Percentiles rank a stretch among this genome's conserved stretches.
Conservation (phyloP, 2,113 vertebrate species). For the Myocastor coypus region DNA sequence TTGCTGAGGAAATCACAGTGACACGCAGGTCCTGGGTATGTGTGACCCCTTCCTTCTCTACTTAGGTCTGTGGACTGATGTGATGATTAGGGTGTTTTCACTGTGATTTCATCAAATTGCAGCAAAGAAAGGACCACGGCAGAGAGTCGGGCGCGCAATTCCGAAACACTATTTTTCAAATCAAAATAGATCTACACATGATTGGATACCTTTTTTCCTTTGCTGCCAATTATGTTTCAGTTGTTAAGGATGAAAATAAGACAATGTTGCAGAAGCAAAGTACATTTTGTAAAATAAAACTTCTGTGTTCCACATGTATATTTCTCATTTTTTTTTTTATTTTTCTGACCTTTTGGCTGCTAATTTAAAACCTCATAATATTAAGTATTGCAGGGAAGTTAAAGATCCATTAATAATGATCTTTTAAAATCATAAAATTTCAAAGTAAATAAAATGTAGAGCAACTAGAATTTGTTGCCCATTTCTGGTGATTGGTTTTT, state of each 20-base stretch:
- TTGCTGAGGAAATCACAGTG: slow-evolving; percentile 78
- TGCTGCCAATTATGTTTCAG: slow-evolving; percentile 86
- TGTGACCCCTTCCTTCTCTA: slow-evolving; percentile 80
- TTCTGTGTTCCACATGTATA: slow-evolving; percentile 86
- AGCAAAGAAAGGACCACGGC: slow-evolving; percentile 89
- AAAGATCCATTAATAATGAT: slow-evolving; percentile 78
- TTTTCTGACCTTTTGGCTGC: slow-evolving; percentile 86
- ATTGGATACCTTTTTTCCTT: slow-evolving; percentile 84
- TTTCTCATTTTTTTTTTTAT: slow-evolving; percentile 83
- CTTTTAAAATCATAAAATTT: slow-evolving; percentile 68
- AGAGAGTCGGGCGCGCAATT: slow-evolving; percentile 85
- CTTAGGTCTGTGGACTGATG: slow-evolving; percentile 85
- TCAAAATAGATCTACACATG: slow-evolving; percentile 82
- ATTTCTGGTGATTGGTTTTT: not conserved
- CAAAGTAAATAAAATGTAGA: slow-evolving; percentile 81
- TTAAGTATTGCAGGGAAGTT: slow-evolving; percentile 86
- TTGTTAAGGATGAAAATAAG: slow-evolving; percentile 84
- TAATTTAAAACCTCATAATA: slow-evolving; percentile 87
- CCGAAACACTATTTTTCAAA: slow-evolving; percentile 86
- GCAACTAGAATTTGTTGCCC: slow-evolving; percentile 52
- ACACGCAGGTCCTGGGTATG: slow-evolving; percentile 79
- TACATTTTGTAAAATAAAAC: slow-evolving; percentile 89
- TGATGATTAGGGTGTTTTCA: slow-evolving; percentile 88
- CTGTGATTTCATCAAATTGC: slow-evolving; percentile 90
- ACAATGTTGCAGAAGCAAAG: slow-evolving; percentile 86